Conservation (phyloP, 2,888 invertebrate genomes). For the Drosophila peninsularis region DNA sequence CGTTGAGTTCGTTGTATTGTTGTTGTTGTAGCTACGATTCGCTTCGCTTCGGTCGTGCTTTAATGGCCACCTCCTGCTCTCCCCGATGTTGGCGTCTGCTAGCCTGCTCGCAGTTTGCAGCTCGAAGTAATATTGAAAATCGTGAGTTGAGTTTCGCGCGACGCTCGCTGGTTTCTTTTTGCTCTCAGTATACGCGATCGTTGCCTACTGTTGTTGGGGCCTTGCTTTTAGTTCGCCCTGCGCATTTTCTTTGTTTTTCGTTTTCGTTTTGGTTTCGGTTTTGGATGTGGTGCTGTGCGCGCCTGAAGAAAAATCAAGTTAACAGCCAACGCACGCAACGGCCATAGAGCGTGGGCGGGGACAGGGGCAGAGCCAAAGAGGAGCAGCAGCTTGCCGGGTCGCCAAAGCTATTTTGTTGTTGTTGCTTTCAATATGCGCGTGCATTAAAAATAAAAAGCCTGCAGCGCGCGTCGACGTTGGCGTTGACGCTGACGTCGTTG, state of each 20-base stretch:
- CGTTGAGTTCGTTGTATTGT: constrained; percentile 4
- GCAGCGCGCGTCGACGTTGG: constrained; percentile 39
- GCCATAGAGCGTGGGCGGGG: constrained; percentile 31
- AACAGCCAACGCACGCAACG: constrained; percentile 71
- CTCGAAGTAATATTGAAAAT: constrained; percentile 74
- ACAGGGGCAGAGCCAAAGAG: constrained; percentile 21
- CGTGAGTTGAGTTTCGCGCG: constrained; percentile 71
- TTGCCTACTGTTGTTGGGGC: constrained; percentile 27
- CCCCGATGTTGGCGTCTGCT: constrained; percentile 17
- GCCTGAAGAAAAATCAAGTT: constrained; percentile 78
- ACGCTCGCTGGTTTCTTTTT: constrained; percentile 48
- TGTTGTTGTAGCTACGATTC: constrained; percentile 43
- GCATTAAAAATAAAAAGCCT: constrained; percentile 69
- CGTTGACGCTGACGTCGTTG: constrained; percentile 11
- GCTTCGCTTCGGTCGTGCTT: constrained; percentile 70
- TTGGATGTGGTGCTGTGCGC: constrained; percentile 35
- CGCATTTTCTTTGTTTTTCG: constrained; percentile 78
- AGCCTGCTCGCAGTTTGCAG: constrained; percentile 27
- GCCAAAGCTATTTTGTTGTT: constrained; percentile 46
- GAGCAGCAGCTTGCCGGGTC: constrained; percentile 50
- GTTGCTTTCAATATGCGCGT: constrained; percentile 49
- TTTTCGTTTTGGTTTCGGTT: constrained; percentile 38
- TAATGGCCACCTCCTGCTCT: constrained; percentile 49
- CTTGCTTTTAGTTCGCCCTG: constrained; percentile 59
- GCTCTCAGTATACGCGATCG: constrained; percentile 37